A percentile compares a stretch with the other conserved stretches of the same genome.
phyloP scores from a whole-genome alignment of 2,888 invertebrate genomes.

The Ornithoptera priamus region DNA sequence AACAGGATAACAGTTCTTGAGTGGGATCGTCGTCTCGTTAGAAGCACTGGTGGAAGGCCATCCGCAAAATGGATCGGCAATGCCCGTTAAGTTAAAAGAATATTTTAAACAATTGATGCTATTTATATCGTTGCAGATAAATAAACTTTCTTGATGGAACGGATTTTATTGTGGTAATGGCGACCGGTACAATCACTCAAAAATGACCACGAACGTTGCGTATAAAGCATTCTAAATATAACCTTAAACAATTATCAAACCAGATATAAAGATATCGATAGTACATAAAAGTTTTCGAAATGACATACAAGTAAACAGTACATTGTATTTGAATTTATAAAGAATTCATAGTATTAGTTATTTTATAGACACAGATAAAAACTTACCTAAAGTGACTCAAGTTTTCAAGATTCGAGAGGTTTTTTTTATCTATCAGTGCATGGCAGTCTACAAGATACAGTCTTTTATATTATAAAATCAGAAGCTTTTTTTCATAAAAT shows the following conservation, averaged over 20 bases:
- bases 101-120: too few relatives aligned
- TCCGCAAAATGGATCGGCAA: too few relatives aligned
- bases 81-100: too few relatives aligned
- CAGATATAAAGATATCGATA: conserved; percentile 3
- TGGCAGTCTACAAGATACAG: conserved; percentile 16
- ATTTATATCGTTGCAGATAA: too few relatives aligned
- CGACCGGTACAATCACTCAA: too few relatives aligned
- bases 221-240: not conserved
- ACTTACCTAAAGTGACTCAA: not conserved
- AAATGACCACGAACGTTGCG: not conserved
- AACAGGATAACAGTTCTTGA: too few relatives aligned
- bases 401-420: too few relatives aligned
- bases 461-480: conserved; percentile 6
- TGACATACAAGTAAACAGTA: conserved; percentile 1
- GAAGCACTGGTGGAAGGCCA: too few relatives aligned
- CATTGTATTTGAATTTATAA: not conserved
- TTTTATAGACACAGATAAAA: not conserved
- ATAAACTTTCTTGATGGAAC: too few relatives aligned
- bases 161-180: too few relatives aligned
- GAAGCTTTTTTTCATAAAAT: not conserved
- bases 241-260: conserved; percentile 2
- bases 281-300: not conserved
- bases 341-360: not conserved
- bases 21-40: too few relatives aligned
- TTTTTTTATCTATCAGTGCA: conserved; percentile 3